Evolutionary conservation across 1,140 invertebrate genomes (phyloP), one percentile per base, ranked within the genome.

Genomic region (Adelges cooleyi): DNA sequence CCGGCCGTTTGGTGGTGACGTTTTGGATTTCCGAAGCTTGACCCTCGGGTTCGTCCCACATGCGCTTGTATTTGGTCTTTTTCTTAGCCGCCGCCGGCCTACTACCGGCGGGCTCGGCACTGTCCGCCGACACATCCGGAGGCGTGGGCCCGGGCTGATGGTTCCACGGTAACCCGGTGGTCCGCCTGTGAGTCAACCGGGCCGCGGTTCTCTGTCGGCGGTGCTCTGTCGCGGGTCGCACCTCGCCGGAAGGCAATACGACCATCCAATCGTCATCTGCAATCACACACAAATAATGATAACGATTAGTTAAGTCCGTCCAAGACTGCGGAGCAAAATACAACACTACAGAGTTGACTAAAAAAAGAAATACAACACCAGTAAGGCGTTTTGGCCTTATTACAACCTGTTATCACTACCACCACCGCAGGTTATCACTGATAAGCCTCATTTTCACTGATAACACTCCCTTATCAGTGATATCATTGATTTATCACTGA

Each of bases 11-110:
- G 5, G 56, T 29, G 1, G 56, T 62, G 11, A 25, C 13, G 11
- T 62, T 46, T 8, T 20, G 27, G 1, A 46, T 42, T 20, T 62
- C 56, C 2, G 56, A 62, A 17, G 42, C 25, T 44, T 62, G 56
- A 1, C 17, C 42, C 8, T 62, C 56, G 0, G 25, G 38, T 13
- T 62, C 56, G 5, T 62, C 56, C 56, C 56, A 62, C 25, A 23
- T 62, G 11, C 42, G 25, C 23, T 62, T 62, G 6, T 62, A 42
- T 46, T 62, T 62, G 10, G 44, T 62, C 29, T 62, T 62, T 23
- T 62, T 62, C 17, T 62, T 62, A 1, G 44, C 40, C 5, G 5
- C 5, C 5, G 11, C 5, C 11, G 5, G 5, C 10, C 56, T 25
- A 11, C 40, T 5, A 17, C 20, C 17, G 10, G 40, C 29, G 1